These are phyloP conservation scores for Luscinia luscinia DNA, from an alignment of 2,797 vertebrate species.

Conservation along the genomic window DNA sequence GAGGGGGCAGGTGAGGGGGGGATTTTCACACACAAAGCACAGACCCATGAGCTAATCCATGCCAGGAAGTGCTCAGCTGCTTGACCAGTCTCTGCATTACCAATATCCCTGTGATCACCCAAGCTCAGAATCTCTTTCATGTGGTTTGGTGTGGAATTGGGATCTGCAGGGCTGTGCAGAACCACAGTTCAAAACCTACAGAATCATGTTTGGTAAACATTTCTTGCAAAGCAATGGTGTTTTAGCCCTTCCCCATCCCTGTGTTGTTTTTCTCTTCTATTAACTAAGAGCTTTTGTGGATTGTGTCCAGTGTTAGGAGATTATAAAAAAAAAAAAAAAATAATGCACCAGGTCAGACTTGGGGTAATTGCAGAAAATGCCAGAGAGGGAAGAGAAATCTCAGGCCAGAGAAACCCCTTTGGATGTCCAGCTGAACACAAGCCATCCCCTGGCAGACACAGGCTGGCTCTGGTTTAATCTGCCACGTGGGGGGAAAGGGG, in stretches of 20 bases:
- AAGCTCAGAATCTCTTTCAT: neutral
- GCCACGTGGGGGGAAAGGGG: neutral
- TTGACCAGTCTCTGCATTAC: neutral
- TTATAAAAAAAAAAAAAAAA: neutral
- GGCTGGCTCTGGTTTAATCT: neutral
- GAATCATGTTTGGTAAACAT: neutral
- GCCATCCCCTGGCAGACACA: neutral
- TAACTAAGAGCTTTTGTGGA: neutral
- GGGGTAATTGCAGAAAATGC: neutral
- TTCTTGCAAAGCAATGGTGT: neutral
- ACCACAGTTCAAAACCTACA: neutral
- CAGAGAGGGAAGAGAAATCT: neutral
- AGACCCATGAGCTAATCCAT: neutral
- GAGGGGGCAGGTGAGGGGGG: neutral
- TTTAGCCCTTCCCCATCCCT: neutral
- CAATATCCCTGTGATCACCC: neutral
- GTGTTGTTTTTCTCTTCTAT: neutral
- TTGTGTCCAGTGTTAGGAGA: neutral
- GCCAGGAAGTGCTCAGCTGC: neutral
- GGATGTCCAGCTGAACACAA: neutral
- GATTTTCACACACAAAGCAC: neutral
- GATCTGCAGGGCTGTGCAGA: neutral
- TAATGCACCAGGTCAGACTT: neutral
- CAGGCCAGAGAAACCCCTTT: neutral
- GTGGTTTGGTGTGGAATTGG: neutral